Evolutionary conservation across 1,140 invertebrate species (phyloP), one percentile per base, ranked within the genome.

Genomic region (Hydropsyche tenuis): DNA sequence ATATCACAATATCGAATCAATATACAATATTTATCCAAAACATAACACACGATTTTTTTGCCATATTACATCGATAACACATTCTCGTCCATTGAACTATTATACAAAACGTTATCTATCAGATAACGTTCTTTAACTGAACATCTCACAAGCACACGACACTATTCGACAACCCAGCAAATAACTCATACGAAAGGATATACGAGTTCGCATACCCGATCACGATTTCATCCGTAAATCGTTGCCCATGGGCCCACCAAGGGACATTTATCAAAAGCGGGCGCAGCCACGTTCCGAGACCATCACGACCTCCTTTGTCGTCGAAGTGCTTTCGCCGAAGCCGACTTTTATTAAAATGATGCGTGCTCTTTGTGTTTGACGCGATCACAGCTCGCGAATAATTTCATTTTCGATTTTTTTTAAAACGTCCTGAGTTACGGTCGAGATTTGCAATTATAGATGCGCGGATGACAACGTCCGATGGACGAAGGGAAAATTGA

Each of bases 251-350:
- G 46, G 65, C 43, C 12, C 20, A 43, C 23, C n/a, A 18, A 12
- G 45, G 65, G 46, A 30, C 65, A 68, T 68, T 68, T 68, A 68
- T 48, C 43, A 68, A 68, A 68, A 46, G 20, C n/a, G 65, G 30
- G 1, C 63, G n/a, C 12, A 14, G 63, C 3, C 63, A 65, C 63
- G 63, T 65, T 65, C 43, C 63, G 20, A 4, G 42, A 4, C n/a
- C 30, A 42, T 65, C 63, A 65, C 63, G 63, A 65, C 1, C 37
- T 65, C 63, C 30, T 43, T 65, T 65, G 27, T 65, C 37, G 63
- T 30, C 43, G 11, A 18, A 11, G 22, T 20, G 56, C 20, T 18
- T 3, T 18, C 37, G n/a, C 23, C 37, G 16, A 43, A 45, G 30
- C 16, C n/a, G 23, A 16, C 63, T 45, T 48, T 48, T 48, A 6